These are phyloP conservation scores for Xestia sexstrigata DNA, from an alignment of 2,888 invertebrate species.

Conservation along the genomic window DNA sequence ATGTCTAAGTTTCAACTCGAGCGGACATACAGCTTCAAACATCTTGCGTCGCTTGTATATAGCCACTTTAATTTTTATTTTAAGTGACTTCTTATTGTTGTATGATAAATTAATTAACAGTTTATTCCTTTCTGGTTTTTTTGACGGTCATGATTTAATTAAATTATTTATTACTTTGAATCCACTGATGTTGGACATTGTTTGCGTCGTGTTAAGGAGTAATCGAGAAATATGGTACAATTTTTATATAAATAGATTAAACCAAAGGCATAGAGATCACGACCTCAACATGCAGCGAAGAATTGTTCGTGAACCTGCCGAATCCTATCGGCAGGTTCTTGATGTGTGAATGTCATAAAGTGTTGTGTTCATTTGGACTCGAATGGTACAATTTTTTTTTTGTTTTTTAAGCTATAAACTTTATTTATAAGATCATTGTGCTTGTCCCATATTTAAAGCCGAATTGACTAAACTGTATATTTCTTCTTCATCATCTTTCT, in stretches of 20 bases:
- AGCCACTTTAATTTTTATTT: neutral
- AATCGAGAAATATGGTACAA: conserved; percentile 1
- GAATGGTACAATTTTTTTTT: too few relatives aligned
- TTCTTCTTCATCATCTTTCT: too few relatives aligned
- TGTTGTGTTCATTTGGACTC: neutral
- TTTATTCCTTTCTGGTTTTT: too few relatives aligned
- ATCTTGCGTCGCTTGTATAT: conserved; percentile 16
- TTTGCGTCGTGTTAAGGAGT: neutral
- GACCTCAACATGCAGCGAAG: neutral
- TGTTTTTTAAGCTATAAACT: neutral
- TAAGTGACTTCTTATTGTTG: neutral
- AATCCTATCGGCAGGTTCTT: neutral
- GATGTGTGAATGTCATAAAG: neutral
- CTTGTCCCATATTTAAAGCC: too few relatives aligned
- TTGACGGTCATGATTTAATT: too few relatives aligned
- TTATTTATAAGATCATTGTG: neutral
- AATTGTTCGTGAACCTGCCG: neutral
- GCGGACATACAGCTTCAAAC: neutral
- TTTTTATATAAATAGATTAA: neutral
- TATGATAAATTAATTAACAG: neutral
- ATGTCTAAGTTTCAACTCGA: neutral
- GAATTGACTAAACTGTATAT: too few relatives aligned
- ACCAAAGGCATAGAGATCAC: neutral
- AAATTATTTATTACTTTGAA: neutral
- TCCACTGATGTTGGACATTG: neutral